Conservation (phyloP, 2,888 invertebrate genomes). For the Arrhopalites spinosus region DNA sequence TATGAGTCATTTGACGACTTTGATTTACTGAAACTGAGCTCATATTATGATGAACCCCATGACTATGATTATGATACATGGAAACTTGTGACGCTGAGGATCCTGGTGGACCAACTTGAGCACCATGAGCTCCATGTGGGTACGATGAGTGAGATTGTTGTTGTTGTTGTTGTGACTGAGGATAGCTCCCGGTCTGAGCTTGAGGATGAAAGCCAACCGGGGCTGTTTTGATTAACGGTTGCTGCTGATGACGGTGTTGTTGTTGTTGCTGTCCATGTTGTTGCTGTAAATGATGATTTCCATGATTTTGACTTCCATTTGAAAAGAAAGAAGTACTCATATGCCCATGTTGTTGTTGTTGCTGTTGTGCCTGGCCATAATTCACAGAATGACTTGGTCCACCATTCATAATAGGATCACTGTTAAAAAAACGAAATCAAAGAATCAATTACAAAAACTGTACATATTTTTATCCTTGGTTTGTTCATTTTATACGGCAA, state of each 20-base stretch:
- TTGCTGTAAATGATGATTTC: constrained; percentile 8
- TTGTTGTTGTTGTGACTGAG: constrained; percentile 5
- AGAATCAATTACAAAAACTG: too few species aligned
- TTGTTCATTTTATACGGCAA: too few species aligned
- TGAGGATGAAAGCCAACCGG: not conserved
- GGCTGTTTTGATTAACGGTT: not conserved
- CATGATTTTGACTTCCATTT: not conserved
- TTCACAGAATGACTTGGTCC: not conserved
- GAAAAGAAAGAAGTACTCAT: not conserved
- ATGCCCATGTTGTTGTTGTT: constrained; percentile 9
- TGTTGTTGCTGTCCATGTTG: not conserved
- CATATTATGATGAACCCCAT: not conserved
- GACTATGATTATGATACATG: not conserved
- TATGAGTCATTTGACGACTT: not conserved
- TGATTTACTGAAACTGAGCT: not conserved
- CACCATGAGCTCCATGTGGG: not conserved
- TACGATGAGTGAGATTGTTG: not conserved
- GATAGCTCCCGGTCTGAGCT: not conserved
- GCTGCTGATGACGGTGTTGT: not conserved
- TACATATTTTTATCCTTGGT: too few species aligned
- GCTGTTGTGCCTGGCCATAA: too few species aligned
- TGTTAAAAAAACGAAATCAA: not conserved
- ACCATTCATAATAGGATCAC: constrained; percentile 29
- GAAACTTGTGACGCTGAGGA: not conserved
- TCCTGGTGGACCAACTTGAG: not conserved